Base-by-base conservation (phyloP, 2,797 vertebrate species). In the Xerus rutilus region DNA sequence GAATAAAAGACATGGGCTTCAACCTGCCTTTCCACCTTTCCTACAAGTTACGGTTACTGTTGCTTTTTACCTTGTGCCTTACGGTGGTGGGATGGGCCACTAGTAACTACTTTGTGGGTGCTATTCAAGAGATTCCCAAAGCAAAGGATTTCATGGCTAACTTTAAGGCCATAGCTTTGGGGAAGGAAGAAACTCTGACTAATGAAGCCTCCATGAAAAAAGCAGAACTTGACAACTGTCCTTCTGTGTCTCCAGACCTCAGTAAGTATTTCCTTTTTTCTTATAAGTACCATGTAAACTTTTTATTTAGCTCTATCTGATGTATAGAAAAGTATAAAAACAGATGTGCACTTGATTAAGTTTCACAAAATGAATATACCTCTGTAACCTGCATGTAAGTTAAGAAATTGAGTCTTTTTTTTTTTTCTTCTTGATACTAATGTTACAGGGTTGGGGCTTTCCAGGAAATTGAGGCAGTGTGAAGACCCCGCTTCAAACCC, bases 41-140 rank as follows among this genome's bases (percentile, higher is more conserved):
- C 47, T 98, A 98, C 86, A 99, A 98, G 89, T 98, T 99, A 39
- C 99, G 98, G 92, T 98, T 98, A 23, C 45, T 99, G 89, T 62
- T 99, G 7, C 97, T 99, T 35, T 95, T 99, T 4, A 84, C 98
- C 43, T 91, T 99, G 39, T 98, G 98, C 6, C 91, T 99, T 7
- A 98, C 98, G 0, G 96, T 99, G 96, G 97, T 99, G 54, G 98
- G 98, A 0, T 99, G 99, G 99, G 98, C 98, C 76, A 98, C 98
- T 0, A 98, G 98, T 93, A 97, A 95, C 95, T 99, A 98, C 85
- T 97, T 99, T 13, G 97, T 98, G 8, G 98, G 98, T 95, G 96
- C 97, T 0, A 82, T 98, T n/a, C 98, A 97, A 78, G 97, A 98
- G 67, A 91, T 96, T n/a, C 96, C 96, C 47, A 98, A 97, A 97